Evolutionary conservation across 2,888 invertebrate species (phyloP).

Genomic region (Loripinus fragilis): DNA sequence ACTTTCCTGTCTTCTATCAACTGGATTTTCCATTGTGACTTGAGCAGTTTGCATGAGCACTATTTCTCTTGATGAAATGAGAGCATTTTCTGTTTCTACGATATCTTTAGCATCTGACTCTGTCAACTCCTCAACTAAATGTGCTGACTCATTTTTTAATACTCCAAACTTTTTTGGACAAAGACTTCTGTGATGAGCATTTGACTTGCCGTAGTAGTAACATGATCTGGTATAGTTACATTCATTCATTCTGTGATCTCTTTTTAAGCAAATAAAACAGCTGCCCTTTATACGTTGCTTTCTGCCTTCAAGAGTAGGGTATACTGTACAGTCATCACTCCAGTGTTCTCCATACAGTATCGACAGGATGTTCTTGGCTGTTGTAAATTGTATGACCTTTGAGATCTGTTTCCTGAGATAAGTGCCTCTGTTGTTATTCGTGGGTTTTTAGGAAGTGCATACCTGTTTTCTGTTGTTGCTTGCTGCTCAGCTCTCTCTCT

Average conservation of each 20-base stretch:
- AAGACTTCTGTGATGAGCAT: conserved; percentile 8
- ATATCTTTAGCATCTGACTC: neutral
- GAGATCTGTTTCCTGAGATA: neutral
- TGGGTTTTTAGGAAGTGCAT: neutral
- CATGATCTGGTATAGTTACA: neutral
- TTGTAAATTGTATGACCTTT: neutral
- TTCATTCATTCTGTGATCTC: conserved; percentile 2
- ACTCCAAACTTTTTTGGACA: neutral
- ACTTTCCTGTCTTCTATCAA: neutral
- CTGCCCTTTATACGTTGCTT: neutral
- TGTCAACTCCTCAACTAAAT: neutral
- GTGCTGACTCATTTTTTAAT: neutral
- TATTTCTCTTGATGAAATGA: conserved; percentile 32
- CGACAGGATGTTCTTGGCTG: neutral
- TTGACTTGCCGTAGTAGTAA: neutral
- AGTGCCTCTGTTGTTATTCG: neutral
- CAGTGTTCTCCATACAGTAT: conserved; percentile 18
- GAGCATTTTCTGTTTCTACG: conserved; percentile 29
- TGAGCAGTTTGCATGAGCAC: conserved; percentile 30
- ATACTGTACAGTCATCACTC: conserved; percentile 17
- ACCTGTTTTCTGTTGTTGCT: neutral
- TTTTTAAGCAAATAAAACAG: conserved; percentile 22
- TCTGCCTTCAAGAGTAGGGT: neutral
- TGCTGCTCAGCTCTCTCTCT: conserved; percentile 21
- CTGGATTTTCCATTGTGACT: conserved; percentile 24